These are phyloP conservation scores for Tryphoninae sp. DNA, from an alignment of 2,888 invertebrate genomes.

Conservation along the genomic window DNA sequence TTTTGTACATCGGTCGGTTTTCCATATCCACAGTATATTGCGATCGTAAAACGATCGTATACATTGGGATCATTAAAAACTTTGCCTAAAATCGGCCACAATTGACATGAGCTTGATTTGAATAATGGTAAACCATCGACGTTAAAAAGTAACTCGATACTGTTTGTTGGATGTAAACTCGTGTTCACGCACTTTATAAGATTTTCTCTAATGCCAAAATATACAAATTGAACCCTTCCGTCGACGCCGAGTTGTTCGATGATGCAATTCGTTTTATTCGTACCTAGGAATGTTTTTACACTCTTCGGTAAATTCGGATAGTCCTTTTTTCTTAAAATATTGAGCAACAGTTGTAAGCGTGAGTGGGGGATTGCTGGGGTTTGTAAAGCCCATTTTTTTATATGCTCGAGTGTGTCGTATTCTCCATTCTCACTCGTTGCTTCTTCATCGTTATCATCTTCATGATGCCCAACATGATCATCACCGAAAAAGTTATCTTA, in stretches of 20 bases:
- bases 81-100: slow-evolving; percentile 62
- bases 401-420: slow-evolving; percentile 38
- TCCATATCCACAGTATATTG: slow-evolving; percentile 55
- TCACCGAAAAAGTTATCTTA: slow-evolving; percentile 17
- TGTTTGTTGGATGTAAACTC: slow-evolving; percentile 46
- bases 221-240: slow-evolving; percentile 42
- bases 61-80: slow-evolving; percentile 35
- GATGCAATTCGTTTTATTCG: slow-evolving; percentile 19
- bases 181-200: slow-evolving; percentile 50
- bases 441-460: slow-evolving; percentile 31
- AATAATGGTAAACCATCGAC: slow-evolving; percentile 56
- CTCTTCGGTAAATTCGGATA: slow-evolving; percentile 55
- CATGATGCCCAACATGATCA: slow-evolving; percentile 21
- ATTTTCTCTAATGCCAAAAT: slow-evolving; percentile 58
- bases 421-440: slow-evolving; percentile 27
- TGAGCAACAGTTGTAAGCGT: slow-evolving; percentile 39
- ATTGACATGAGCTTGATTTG: slow-evolving; percentile 44
- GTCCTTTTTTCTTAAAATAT: slow-evolving; percentile 51
- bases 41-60: slow-evolving; percentile 60
- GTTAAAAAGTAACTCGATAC: slow-evolving; percentile 58
- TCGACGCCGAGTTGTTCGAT: slow-evolving; percentile 49
- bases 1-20: slow-evolving; percentile 54
- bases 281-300: slow-evolving; percentile 58
- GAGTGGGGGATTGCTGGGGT: slow-evolving; percentile 32
- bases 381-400: slow-evolving; percentile 29